Evolutionary conservation across 2,113 vertebrate species (phyloP), one percentile per base, ranked within the genome.

Genomic region (Ophthalmolycus amberensis): DNA sequence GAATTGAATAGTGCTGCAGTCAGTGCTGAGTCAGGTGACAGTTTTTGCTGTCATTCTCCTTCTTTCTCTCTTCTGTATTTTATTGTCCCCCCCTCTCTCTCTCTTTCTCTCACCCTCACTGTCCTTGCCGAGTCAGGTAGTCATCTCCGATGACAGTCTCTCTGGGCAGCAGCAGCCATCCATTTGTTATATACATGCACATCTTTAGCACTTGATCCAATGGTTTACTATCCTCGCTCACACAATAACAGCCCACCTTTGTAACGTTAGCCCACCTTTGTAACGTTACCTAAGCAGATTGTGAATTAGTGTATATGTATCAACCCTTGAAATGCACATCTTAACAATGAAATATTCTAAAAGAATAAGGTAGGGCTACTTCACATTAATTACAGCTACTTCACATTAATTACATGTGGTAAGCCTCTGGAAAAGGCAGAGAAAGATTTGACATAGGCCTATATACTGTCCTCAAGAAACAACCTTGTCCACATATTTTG

Each of bases 111-210:
- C 66, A 74, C 80, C 73, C 85, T 71, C 81, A 0, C 68, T 82
- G 88, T 77, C 91, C 88, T 93, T 94, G 94, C 90, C 25, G 82
- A 92, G 91, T 94, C 92, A 94, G 92, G 89, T 86, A 88, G 86
- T 89, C 78, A 62, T 90, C 86, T 88, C 85, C 58, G 50, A 81
- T 94, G 90, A 90, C 92, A 82, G 80, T 87, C 82, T 87, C 84
- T 89, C 59, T 32, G 56, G 74, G 73, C 27, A 68, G 73, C n/a
- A 66, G 86, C 75, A 83, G 81, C 77, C 67, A 44, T 56, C 32
- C 64, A 70, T 88, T 88, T 90, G 86, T 84, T 88, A 72, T 84
- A 90, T 72, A 63, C 74, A 85, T 85, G 81, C 91, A 83, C 71
- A 71, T 71, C 66, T 8, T 58, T 10, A 68, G 63, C 60, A 77